These are phyloP conservation scores for Saccostrea cuccullata DNA, from an alignment of 1,140 invertebrate genomes.

Conservation along the genomic window DNA sequence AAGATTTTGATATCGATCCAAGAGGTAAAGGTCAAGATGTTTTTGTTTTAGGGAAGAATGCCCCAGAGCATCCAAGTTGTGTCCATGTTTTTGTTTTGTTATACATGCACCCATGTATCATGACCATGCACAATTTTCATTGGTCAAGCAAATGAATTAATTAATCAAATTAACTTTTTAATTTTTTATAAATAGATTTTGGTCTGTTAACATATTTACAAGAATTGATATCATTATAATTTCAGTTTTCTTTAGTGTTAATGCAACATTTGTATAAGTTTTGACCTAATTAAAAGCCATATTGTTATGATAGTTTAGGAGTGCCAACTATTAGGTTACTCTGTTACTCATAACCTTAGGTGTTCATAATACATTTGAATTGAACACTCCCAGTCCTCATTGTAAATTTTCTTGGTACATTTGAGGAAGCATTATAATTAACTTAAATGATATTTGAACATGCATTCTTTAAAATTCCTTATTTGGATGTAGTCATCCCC, in stretches of 20 bases:
- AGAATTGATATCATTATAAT: neutral
- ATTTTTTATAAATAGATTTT: neutral
- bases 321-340: neutral
- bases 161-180: neutral
- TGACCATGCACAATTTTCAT: conserved; percentile 26
- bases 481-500: too few species aligned
- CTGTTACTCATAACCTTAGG: neutral
- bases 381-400: too few species aligned
- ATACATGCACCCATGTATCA: conserved; percentile 6
- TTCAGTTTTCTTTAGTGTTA: neutral
- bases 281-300: neutral
- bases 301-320: neutral
- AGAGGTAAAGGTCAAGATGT: conserved; percentile 32
- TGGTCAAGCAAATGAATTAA: neutral
- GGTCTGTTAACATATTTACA: neutral
- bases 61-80: conserved; percentile 26
- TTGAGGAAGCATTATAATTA: too few species aligned
- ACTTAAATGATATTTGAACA: too few species aligned
- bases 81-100: conserved; percentile 36
- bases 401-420: too few species aligned
- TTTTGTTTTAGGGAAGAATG: conserved; percentile 9
- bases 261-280: neutral
- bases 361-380: neutral
- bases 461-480: too few species aligned
- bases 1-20: conserved; percentile 34